A percentile compares a stretch with the other conserved stretches of the same genome.
These are phyloP conservation scores for Megaceryle torquata DNA, from an alignment of 2,113 vertebrate genomes.

Conservation along the genomic window DNA sequence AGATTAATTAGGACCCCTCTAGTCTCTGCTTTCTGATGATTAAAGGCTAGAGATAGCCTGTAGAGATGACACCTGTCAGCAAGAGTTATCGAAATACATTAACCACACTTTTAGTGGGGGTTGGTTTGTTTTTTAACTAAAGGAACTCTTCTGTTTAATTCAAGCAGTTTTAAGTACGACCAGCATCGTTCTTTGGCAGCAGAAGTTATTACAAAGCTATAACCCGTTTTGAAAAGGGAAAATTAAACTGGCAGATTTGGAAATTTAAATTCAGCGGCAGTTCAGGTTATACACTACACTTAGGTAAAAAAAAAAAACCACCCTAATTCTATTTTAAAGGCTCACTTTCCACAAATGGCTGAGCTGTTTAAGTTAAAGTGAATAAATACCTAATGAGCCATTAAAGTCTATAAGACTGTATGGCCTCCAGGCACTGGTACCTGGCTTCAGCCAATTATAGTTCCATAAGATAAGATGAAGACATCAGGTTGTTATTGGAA, in stretches of 20 bases:
- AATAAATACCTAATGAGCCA: slow-evolving; percentile 71
- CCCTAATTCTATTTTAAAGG: slow-evolving; percentile 63
- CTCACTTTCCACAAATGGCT: slow-evolving; percentile 60
- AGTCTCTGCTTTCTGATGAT: background rate
- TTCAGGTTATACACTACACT: background rate
- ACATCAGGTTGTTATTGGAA: slow-evolving; percentile 53
- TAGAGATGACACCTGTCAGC: slow-evolving; percentile 44
- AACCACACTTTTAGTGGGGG: background rate
- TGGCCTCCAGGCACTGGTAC: slow-evolving; percentile 36
- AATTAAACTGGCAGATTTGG: slow-evolving; percentile 24
- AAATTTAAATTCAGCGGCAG: slow-evolving; percentile 27
- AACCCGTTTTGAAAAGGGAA: background rate
- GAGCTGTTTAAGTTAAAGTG: slow-evolving; percentile 66
- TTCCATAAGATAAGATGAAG: slow-evolving; percentile 58
- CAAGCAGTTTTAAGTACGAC: background rate
- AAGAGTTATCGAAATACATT: background rate
- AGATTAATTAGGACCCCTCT: slow-evolving; percentile 23
- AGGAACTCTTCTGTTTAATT: background rate
- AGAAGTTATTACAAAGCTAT: background rate
- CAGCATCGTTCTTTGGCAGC: background rate
- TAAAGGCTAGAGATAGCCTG: slow-evolving; percentile 22
- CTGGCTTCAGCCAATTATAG: slow-evolving; percentile 49
- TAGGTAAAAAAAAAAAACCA: background rate
- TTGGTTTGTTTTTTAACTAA: background rate
- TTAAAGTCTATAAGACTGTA: slow-evolving; percentile 60